A percentile compares a stretch with the other conserved stretches of the same genome.
Conservation (phyloP, 37 sponge, comb jelly and placozoan genomes). For the Aplysina aerophoba region DNA sequence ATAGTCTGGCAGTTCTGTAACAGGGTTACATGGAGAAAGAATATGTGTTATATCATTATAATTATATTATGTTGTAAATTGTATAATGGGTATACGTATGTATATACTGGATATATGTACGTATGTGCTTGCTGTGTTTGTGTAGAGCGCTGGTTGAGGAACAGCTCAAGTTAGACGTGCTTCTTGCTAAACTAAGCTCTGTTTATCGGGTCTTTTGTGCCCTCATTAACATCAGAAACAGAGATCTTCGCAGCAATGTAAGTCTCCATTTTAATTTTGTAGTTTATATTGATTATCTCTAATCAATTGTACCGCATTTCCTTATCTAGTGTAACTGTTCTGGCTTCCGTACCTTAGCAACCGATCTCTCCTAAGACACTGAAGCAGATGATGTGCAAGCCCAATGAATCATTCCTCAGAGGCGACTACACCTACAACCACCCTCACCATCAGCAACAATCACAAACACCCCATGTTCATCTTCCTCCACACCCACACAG, state of each 20-base stretch:
- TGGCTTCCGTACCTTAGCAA: not conserved
- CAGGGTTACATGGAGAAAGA: too few species aligned
- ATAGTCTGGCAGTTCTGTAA: too few species aligned
- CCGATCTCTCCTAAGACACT: not conserved
- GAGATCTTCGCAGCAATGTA: slow-evolving; percentile 62
- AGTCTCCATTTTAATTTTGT: not conserved
- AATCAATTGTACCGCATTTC: not conserved
- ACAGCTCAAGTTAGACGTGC: not conserved
- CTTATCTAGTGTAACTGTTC: not conserved
- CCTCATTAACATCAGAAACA: slow-evolving; percentile 59
- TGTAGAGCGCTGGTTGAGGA: slow-evolving; percentile 19
- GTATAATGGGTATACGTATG: too few species aligned
- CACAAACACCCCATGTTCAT: too few species aligned
- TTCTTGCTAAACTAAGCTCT: slow-evolving; percentile 48
- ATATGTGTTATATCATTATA: too few species aligned
- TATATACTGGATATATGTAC: too few species aligned
- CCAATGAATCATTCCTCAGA: slow-evolving; percentile 7
- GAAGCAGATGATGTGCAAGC: slow-evolving; percentile 27
- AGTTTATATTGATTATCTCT: not conserved
- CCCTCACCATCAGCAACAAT: not conserved
- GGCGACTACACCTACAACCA: not conserved
- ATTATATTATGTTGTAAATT: too few species aligned
- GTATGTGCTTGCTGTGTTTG: too few species aligned
- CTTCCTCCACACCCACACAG: not conserved
- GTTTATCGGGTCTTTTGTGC: slow-evolving; percentile 59